A percentile compares a stretch with the other conserved stretches of the same genome.
These are phyloP conservation scores for Limnothrissa miodon DNA, from an alignment of 2,113 vertebrate genomes.

Conservation along the genomic window DNA sequence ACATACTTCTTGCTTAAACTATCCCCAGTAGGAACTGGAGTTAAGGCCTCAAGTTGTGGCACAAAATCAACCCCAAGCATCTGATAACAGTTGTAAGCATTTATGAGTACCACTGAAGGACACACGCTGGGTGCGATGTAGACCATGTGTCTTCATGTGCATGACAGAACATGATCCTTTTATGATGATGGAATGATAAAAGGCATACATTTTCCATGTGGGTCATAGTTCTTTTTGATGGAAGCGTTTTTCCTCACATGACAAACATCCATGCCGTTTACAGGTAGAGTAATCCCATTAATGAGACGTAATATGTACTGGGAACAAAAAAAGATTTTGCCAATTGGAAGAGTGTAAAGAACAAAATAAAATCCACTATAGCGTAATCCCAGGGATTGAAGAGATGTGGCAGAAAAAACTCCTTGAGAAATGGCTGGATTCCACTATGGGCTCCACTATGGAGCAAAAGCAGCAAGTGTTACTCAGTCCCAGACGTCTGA, in stretches of 20 bases:
- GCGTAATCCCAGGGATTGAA: not conserved
- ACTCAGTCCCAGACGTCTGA: constrained; percentile 34
- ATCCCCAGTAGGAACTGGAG: not conserved
- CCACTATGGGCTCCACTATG: constrained; percentile 62
- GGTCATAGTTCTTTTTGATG: not conserved
- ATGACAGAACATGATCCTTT: not conserved
- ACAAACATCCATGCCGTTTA: not conserved
- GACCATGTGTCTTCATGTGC: not conserved
- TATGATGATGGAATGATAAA: not conserved
- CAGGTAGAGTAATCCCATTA: not conserved
- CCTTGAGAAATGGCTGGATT: constrained; percentile 24
- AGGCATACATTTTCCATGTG: not conserved
- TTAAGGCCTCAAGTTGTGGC: not conserved
- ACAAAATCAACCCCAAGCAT: not conserved
- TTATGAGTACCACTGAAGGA: not conserved
- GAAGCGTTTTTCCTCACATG: not conserved
- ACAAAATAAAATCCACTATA: not conserved
- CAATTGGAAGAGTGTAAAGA: not conserved
- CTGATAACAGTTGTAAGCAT: not conserved
- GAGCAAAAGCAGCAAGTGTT: constrained; percentile 35
- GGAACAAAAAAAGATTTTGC: not conserved
- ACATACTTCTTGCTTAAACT: not conserved
- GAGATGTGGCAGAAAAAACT: not conserved
- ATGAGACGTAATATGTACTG: not conserved
- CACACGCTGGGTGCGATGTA: not conserved